Base-by-base conservation (phyloP, 2,888 invertebrate species). In the Argynnis bischoffii region DNA sequence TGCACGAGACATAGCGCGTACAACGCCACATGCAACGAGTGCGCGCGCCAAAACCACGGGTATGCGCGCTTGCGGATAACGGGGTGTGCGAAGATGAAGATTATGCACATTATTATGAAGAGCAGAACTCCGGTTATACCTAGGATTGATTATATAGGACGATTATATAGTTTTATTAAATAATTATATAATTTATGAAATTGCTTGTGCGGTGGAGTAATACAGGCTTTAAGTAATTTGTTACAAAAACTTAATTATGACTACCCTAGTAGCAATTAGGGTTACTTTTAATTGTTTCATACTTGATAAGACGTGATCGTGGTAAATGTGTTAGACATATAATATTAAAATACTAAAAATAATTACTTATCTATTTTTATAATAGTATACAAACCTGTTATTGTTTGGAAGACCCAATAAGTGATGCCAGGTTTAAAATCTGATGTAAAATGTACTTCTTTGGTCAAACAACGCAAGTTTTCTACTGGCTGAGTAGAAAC, bases 11-110 rank as follows among this genome's bases (percentile, higher is more conserved):
- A 97, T 46, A 99, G 88, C 1, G 96, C 95, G 80, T 99, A 99
- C 18, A 99, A 91, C 0, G 96, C 92, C 13, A 98, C 95, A 83
- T 99, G 98, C 6, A 99, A 93, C 13, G 97, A 96, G 86, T 99
- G 99, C 61, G 98, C 97, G 70, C 96, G 95, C 97, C 99, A 99
- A 90, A 99, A 99, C 93, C 97, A 98, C 70, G 97, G 97, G 87
- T 98, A 99, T 0, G 98, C 98, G 77, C 97, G 96, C 85, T 98
- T 97, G 57, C 99, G 94, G 70, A 99, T 97, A 4, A 95, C 95
- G 0, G 98, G 98, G 89, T 98, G 98, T 0, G 99, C 98, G 84
- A 99, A 99, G n/a, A 98, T 96, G 83, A 98, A 98, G 76, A 99
- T 99, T 64, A 98, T 96, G 83, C 97, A 97, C 97, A 98, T 98